Conservation (phyloP, 2,797 vertebrate species). For the Scomberomorus guttatus region DNA sequence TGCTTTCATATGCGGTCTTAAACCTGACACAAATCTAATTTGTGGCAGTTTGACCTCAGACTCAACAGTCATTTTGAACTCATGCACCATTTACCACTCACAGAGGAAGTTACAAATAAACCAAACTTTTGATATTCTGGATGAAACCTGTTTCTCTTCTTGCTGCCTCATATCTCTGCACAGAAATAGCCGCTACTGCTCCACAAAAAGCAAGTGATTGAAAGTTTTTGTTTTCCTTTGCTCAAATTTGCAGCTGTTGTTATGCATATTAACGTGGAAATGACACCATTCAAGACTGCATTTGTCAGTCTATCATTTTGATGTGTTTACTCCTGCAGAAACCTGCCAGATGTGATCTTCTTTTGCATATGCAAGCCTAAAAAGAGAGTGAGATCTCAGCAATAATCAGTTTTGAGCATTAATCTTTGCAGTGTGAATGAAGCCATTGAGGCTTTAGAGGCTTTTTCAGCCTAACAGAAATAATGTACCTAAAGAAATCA, state of each 20-base stretch:
- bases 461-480: not conserved
- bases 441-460: not conserved
- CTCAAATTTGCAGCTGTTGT: slow-evolving; percentile 12
- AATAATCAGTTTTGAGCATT: slow-evolving; percentile 4
- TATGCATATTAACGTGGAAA: slow-evolving; percentile 21
- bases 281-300: not conserved
- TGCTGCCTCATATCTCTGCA: slow-evolving; percentile 8
- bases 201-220: not conserved
- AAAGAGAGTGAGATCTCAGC: not conserved
- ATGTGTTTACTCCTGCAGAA: not conserved
- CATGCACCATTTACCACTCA: not conserved
- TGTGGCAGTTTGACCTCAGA: not conserved
- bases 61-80: slow-evolving; percentile 25
- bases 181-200: not conserved
- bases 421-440: slow-evolving; percentile 18
- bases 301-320: slow-evolving; percentile 4
- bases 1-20: not conserved
- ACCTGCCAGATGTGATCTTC: slow-evolving; percentile 4
- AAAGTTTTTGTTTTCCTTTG: not conserved
- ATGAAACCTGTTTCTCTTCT: slow-evolving; percentile 24
- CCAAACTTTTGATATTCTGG: not conserved
- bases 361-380: slow-evolving; percentile 5
- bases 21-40: not conserved
- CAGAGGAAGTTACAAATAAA: slow-evolving; percentile 15
- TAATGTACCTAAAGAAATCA: not conserved